Evolutionary conservation across 2,113 vertebrate species (phyloP).

Genomic region (Gadus chalcogrammus): DNA sequence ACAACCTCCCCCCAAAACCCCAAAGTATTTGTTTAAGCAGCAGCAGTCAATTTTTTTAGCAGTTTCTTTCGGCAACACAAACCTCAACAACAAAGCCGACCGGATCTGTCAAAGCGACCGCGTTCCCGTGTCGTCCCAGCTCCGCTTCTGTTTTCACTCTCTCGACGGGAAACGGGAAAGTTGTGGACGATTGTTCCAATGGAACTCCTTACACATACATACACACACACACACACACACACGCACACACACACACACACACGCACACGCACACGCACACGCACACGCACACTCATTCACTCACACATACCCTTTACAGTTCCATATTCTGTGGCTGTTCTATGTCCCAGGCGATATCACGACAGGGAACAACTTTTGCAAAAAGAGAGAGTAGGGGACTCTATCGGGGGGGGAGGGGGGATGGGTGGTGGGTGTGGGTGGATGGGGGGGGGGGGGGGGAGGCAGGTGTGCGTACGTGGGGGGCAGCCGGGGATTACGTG

Average conservation of each 20-base stretch:
- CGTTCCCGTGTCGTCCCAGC: no score
- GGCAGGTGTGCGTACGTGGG: neutral
- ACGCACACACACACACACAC: neutral
- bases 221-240: neutral
- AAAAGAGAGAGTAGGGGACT: neutral
- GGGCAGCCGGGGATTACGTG: conserved; percentile 63
- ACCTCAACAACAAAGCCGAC: neutral
- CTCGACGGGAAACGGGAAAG: no score
- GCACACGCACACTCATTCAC: neutral
- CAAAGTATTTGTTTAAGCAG: conserved; percentile 15
- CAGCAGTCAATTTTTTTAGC: conserved; percentile 26
- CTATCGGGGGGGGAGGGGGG: neutral
- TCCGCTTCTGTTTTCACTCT: no score
- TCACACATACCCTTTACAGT: neutral
- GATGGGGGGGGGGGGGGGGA: neutral
- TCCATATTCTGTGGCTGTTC: neutral
- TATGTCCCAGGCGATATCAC: neutral
- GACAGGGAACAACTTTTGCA: neutral
- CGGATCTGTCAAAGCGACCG: no score
- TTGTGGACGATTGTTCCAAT: no score
- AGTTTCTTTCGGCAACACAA: conserved; percentile 40
- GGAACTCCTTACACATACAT: no score
- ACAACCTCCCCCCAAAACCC: neutral
- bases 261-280: neutral
- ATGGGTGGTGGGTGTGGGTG: neutral